Evolutionary conservation across 2,113 vertebrate genomes (phyloP).

Genomic region (Pollimyrus isidori): DNA sequence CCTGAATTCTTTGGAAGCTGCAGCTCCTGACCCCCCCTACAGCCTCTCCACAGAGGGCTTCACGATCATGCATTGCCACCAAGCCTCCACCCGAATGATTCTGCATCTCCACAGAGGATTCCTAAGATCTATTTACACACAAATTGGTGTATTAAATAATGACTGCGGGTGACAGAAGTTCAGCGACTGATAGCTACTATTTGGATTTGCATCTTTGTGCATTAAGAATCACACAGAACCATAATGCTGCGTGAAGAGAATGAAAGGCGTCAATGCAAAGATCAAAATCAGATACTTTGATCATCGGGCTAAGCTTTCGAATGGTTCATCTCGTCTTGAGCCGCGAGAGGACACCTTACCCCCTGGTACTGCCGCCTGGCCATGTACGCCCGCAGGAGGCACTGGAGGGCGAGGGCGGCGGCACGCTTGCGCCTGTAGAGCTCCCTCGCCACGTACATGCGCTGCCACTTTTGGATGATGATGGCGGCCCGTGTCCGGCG

Average conservation of each 20-base stretch:
- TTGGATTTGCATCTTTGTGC: background rate
- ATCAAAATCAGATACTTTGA: background rate
- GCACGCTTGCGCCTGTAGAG: slow-evolving; percentile 68
- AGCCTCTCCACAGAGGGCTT: background rate
- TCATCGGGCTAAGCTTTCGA: background rate
- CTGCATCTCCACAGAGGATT: background rate
- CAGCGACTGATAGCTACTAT: background rate
- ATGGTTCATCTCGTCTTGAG: background rate
- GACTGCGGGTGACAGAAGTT: background rate
- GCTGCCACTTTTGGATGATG: slow-evolving; percentile 85
- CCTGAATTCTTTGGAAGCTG: slow-evolving; percentile 21
- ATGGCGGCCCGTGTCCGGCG: slow-evolving; percentile 79
- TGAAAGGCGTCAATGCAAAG: background rate
- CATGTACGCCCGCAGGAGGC: slow-evolving; percentile 79
- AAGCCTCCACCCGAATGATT: background rate
- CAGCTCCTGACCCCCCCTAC: background rate
- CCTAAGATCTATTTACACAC: background rate
- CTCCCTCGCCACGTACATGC: slow-evolving; percentile 72
- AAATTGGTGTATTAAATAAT: background rate
- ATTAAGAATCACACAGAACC: background rate
- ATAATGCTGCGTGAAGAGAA: background rate
- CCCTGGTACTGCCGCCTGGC: slow-evolving; percentile 76
- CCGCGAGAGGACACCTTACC: slow-evolving; percentile 54
- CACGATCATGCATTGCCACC: background rate
- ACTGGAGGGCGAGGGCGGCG: slow-evolving; percentile 78